A percentile compares a stretch with the other conserved stretches of the same genome.
phyloP scores from a whole-genome alignment of 2,113 vertebrate species.

The human (Homo sapiens) region DNA sequence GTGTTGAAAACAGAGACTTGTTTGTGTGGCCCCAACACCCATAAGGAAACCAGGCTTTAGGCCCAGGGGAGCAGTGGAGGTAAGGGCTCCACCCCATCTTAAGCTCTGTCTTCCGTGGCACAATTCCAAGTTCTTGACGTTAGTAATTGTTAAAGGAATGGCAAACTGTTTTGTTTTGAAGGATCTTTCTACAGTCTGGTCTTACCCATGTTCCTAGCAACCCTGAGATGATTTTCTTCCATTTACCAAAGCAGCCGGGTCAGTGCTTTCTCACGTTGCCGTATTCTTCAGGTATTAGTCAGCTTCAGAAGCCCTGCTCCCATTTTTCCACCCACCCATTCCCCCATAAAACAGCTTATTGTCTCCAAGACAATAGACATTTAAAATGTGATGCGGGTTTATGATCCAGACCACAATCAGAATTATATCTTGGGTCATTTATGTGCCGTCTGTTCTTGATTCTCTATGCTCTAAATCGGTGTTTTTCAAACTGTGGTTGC shows the following conservation, averaged over 20 bases:
- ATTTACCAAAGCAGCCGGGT: neutral
- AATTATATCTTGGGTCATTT: neutral
- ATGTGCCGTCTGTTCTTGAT: neutral
- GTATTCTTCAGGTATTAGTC: neutral
- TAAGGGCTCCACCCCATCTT: too few species aligned
- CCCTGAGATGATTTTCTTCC: neutral
- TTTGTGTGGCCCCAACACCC: neutral
- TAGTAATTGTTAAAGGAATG: neutral
- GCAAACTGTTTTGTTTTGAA: neutral
- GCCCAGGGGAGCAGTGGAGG: neutral
- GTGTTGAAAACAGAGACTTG: neutral
- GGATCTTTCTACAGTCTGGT: neutral
- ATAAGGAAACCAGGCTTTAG: neutral
- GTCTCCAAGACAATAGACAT: neutral
- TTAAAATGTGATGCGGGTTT: neutral
- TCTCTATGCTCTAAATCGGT: neutral
- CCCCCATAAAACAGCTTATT: neutral
- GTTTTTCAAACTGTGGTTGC: neutral
- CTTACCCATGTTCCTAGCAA: neutral
- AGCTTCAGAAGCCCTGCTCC: neutral
- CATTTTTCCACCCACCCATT: neutral
- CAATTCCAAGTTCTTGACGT: neutral
- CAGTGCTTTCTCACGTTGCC: neutral
- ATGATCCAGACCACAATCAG: neutral
- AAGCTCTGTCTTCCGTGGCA: rapidly evolving